Evolutionary conservation across 2,113 vertebrate species (phyloP), one percentile per base, ranked within the genome.

Genomic region (Rhinoptilus africanus): DNA sequence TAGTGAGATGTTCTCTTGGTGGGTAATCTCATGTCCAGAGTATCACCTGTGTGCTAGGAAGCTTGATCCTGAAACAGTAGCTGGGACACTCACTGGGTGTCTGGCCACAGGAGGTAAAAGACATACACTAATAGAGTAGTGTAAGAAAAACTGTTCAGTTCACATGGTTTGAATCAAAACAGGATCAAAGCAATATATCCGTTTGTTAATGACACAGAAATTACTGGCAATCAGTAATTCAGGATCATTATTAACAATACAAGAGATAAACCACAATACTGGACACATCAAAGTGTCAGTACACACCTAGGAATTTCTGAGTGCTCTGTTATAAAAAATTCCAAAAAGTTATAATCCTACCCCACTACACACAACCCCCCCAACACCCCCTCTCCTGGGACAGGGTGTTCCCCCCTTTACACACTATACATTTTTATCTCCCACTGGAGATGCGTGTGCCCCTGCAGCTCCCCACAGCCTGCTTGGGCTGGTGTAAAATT

Each of bases 401-500:
- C 34, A 13, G 12, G 21, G 26, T 3, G 18, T 16, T 78, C 14
- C 3, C 35, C 9, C 2, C 2, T 69, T 66, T 56, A 5, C 35
- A 67, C 17, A 8, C 3, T 12, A 23, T 7, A 43, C 2, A 21
- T 37, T 66, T 81, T 48, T 30, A 12, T 48, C 26, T 39, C 30
- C 18, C 9, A 13, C 23, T 15, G 59, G 20, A 69, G 10, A 57
- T 19, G 10, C 0, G 1, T 12, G 27, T 24, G 6, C 6, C 20
- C 12, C 59, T 54, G 63, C 24, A 50, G 48, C n/a, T 73, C 39
- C 26, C 12, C 48, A 21, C 28, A 80, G 20, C 27, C 23, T 37
- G 2, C 23, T 76, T 34, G 30, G 4, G 4, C 18, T 34, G 18
- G 3, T 56, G 12, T 16, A 73, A 76, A 89, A 35, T 23, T 4